Base-by-base conservation (phyloP, 1,140 invertebrate genomes). In the Aphelinus atriplicis region DNA sequence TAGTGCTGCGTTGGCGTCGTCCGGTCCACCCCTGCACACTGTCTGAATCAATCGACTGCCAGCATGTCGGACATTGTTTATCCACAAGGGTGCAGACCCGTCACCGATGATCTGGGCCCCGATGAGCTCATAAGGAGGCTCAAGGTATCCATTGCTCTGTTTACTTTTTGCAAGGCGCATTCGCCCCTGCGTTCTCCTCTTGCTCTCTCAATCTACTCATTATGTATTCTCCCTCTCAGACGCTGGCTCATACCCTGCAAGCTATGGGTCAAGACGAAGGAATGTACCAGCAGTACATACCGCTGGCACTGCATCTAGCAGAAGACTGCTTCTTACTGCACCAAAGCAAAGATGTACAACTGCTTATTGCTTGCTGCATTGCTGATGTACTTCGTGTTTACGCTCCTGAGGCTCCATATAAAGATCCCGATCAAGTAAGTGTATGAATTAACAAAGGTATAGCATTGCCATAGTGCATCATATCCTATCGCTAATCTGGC, bases 401-500 rank as follows among this genome's bases (percentile, higher is more conserved):
- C 89, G 97, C 97, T 6, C 97, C 97, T n/a, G 97, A 98, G 85
- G 97, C 97, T 73, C 97, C 97, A 0, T 99, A 98, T 84, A 98
- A 97, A 88, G 96, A 98, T 86, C 92, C 95, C 53, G 94, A 96
- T 71, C 95, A 97, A 89, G 93, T 98, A 64, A 26, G 26, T 26
- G 26, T 26, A 26, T 26, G 26, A 26, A 26, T 26, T 26, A 26
- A 26, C 26, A 26, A 26, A 26, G 26, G 26, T 26, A 26, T 26
- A 26, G 26, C 26, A 43, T 65, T 68, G 4, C 55, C 60, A 42
- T 1, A 56, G 1, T 74, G 71, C 26, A 26, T 26, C 26, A 26
- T 26, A 26, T 26, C 26, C 26, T 26, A 26, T 26, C 26, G 26
- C 26, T 26, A 26, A 26, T 26, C 26, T 26, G 26, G 26, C 26